Percentiles rank a stretch among this genome's conserved stretches.
phyloP scores from a whole-genome alignment of 2,888 invertebrate genomes.

The Cheiracanthium punctorium region DNA sequence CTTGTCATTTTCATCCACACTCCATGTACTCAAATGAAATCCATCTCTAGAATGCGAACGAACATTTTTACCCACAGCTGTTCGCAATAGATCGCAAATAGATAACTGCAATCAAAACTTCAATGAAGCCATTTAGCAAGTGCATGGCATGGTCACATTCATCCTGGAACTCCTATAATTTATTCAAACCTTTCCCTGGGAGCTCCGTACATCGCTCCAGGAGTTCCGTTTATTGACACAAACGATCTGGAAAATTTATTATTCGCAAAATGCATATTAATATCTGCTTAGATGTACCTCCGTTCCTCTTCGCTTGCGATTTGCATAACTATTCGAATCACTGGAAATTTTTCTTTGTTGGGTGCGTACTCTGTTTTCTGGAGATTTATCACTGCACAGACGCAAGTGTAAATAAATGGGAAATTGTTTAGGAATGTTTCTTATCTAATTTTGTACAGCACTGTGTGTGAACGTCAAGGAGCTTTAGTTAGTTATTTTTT shows the following conservation, averaged over 20 bases:
- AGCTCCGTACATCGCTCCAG: neutral
- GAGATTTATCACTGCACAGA: neutral
- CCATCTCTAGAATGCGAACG: too few species aligned
- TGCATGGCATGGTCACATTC: neutral
- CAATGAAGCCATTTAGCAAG: neutral
- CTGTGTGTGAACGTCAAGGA: too few species aligned
- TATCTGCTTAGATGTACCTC: neutral
- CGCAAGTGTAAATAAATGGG: neutral
- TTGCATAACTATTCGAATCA: neutral
- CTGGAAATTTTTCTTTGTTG: neutral
- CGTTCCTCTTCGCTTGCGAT: neutral
- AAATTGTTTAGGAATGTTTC: too few species aligned
- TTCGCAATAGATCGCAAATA: neutral
- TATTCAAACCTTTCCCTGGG: neutral
- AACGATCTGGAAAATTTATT: neutral
- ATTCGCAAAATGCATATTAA: slow-evolving; percentile 6
- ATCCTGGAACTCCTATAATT: neutral
- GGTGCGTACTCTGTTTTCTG: neutral
- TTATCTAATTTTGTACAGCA: too few species aligned
- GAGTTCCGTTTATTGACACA: neutral
- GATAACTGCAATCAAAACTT: neutral
- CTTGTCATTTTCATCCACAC: too few species aligned
- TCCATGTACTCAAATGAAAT: too few species aligned
- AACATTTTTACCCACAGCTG: too few species aligned
- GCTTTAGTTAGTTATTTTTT: too few species aligned